These are phyloP conservation scores for Zaprionus camerounensis DNA, from an alignment of 1,140 invertebrate genomes.

Conservation along the genomic window DNA sequence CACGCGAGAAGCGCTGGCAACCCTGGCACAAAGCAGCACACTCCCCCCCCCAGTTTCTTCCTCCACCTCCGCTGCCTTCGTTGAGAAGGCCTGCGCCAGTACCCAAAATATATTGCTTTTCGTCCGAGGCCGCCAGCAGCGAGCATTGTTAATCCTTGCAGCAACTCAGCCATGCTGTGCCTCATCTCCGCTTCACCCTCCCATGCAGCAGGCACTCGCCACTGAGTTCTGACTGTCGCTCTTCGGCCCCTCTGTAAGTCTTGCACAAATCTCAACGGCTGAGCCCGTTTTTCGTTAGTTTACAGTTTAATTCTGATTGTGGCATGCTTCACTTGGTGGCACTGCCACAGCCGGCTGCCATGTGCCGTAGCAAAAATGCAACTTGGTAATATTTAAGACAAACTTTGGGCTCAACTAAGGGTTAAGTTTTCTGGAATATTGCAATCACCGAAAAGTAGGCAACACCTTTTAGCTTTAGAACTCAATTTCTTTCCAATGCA, in stretches of 20 bases:
- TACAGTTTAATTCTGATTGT: slow-evolving; percentile 67
- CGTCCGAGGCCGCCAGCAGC: slow-evolving; percentile 2
- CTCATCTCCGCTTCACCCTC: background rate
- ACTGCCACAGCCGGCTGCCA: background rate
- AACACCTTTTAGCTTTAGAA: background rate
- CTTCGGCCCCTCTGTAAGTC: background rate
- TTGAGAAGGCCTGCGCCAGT: background rate
- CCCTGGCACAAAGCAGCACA: slow-evolving; percentile 4
- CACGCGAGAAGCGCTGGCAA: slow-evolving; percentile 42
- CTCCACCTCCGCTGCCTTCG: background rate
- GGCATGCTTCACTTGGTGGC: slow-evolving; percentile 15
- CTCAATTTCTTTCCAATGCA: background rate
- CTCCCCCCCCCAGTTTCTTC: background rate
- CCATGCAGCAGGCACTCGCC: background rate
- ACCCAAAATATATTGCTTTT: slow-evolving; percentile 46
- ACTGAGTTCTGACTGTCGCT: background rate
- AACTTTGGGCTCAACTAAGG: background rate
- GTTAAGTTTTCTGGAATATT: background rate
- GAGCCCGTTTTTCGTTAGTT: slow-evolving; percentile 57
- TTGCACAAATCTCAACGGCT: slow-evolving; percentile 36
- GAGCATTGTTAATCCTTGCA: slow-evolving; percentile 43
- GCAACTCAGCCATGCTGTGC: background rate
- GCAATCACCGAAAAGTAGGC: background rate
- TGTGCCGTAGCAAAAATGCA: background rate
- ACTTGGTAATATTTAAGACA: background rate